Evolutionary conservation across 2,888 invertebrate genomes (phyloP), one percentile per base, ranked within the genome.

Genomic region (Bembecia ichneumoniformis): DNA sequence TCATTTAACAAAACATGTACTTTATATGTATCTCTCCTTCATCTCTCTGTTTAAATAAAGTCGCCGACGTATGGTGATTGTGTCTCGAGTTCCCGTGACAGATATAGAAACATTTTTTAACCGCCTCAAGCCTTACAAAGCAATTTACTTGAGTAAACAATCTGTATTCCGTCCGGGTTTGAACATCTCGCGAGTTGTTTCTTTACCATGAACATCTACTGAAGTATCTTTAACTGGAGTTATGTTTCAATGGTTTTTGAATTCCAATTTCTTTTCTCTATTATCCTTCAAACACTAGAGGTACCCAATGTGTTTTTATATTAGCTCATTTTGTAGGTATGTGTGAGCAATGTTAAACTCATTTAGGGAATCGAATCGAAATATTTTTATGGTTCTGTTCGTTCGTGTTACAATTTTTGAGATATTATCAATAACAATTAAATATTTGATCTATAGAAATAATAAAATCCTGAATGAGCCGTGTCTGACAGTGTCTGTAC

Each of bases 71-170:
- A 66, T 64, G 64, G 69, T 64, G 66, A 75, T 74, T 72, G 70
- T 62, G 57, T 61, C 59, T 57, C 59, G 50, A 59, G 60, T 54
- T 11, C 57, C 60, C 55, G 55, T 66, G 72, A 70, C 71, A 72
- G 70, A 72, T 70, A 66, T 58, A 65, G 71, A 71, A 71, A 72
- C 68, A 76, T 76, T 79, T 79, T 77, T 78, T 74, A 74, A 72
- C 66, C 66, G 75, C 72, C 76, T 54, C 62, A 57, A 71, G 77
- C 66, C 67, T 67, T 71, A 78, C 78, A 74, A 77, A 78, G 79
- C 78, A 82, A 82, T 81, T 80, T 81, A 64, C 72, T 72, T 74
- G 73, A 77, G 77, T 76, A 81, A 75, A 79, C 76, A 79, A 75
- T 74, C 68, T 71, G 51, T 58, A 55, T 59, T 57, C 52, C 54